These are phyloP conservation scores for Engystomops pustulosus DNA, from an alignment of 2,113 vertebrate species.

Conservation along the genomic window DNA sequence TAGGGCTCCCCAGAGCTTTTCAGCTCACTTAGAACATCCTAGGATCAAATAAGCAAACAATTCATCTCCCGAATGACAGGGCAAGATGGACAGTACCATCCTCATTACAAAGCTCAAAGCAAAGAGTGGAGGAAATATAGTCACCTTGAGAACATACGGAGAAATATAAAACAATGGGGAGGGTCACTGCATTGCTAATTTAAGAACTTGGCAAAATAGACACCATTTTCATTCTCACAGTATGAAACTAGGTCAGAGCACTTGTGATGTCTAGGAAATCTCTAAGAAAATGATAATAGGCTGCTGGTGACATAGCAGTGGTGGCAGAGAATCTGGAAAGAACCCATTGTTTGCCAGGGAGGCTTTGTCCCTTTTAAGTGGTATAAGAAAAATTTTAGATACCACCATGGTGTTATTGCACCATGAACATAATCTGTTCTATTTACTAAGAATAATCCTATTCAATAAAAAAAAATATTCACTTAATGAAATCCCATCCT, in stretches of 20 bases:
- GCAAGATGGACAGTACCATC: conserved; percentile 27
- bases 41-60: conserved; percentile 46
- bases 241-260: conserved; percentile 31
- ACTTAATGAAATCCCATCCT: too few species aligned
- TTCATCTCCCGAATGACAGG: conserved; percentile 4
- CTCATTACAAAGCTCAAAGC: conserved; percentile 41
- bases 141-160: background rate
- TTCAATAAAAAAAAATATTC: too few species aligned
- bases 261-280: conserved; percentile 39
- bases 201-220: conserved; percentile 31
- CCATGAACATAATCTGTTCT: too few species aligned
- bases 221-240: conserved; percentile 26
- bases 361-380: background rate
- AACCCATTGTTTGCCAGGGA: conserved; percentile 1
- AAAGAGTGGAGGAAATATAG: background rate
- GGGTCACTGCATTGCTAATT: conserved; percentile 17
- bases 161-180: conserved; percentile 5
- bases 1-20: conserved; percentile 30
- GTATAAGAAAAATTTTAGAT: background rate
- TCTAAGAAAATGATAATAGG: conserved; percentile 36
- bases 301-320: conserved; percentile 2
- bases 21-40: conserved; percentile 23
- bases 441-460: too few species aligned
- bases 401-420: too few species aligned
- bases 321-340: background rate